Evolutionary conservation across 1,140 invertebrate genomes (phyloP).

Genomic region (Protaetia brevitarsis): DNA sequence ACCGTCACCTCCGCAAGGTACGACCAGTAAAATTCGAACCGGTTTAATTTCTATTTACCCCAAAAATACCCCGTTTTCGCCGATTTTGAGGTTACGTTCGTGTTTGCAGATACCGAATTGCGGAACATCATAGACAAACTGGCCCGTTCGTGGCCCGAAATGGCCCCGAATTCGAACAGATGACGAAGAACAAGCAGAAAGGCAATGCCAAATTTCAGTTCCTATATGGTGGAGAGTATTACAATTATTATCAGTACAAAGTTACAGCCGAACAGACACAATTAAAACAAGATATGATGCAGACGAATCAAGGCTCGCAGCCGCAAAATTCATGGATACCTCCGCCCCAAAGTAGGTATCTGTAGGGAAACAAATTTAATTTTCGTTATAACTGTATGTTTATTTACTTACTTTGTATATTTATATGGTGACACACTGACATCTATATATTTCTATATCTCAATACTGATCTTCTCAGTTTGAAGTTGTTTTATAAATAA

Average conservation of each 20-base stretch:
- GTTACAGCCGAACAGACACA: constrained; percentile 84
- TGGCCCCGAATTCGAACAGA: constrained; percentile 97
- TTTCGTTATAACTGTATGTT: too few relatives aligned
- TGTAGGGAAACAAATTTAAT: too few relatives aligned
- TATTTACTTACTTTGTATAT: too few relatives aligned
- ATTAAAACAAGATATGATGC: neutral
- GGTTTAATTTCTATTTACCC: constrained; percentile 20
- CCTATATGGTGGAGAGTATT: too few relatives aligned
- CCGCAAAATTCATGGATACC: too few relatives aligned
- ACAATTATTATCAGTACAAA: constrained; percentile 96
- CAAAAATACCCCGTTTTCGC: neutral
- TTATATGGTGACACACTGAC: too few relatives aligned
- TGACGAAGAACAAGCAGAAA: constrained; percentile 97
- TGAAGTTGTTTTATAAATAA: too few relatives aligned
- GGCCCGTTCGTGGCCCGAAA: constrained; percentile 96
- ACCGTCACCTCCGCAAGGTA: constrained; percentile 51
- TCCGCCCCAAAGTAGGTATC: constrained; percentile 24
- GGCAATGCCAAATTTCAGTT: constrained; percentile 95
- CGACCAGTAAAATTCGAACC: too few relatives aligned
- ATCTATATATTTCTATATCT: too few relatives aligned
- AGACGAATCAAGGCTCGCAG: constrained; percentile 25
- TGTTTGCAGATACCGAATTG: constrained; percentile 76
- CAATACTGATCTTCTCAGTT: too few relatives aligned
- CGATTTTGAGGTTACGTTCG: constrained; percentile 30
- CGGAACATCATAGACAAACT: constrained; percentile 97